These are phyloP conservation scores for Eugnorisma glareosa DNA, from an alignment of 2,888 invertebrate genomes.

Conservation along the genomic window DNA sequence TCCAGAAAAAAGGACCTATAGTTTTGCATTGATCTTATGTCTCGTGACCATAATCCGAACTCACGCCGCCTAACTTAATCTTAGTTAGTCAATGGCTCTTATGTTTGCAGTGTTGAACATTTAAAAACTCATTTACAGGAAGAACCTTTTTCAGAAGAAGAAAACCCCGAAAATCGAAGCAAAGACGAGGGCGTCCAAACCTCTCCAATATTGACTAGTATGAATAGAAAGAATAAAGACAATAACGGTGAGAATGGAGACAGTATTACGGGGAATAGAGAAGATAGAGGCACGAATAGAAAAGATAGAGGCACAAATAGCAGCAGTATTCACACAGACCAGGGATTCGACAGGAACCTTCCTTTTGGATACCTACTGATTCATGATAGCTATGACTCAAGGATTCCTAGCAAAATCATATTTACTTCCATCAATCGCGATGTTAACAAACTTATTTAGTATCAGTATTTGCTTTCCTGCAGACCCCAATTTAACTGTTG, in stretches of 20 bases:
- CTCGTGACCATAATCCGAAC: no score
- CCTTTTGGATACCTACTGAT: constrained; percentile 68
- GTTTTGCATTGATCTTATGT: no score
- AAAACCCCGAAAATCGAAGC: neutral
- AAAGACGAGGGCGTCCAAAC: constrained; percentile 59
- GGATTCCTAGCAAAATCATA: constrained; percentile 68
- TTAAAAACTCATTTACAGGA: constrained; percentile 38
- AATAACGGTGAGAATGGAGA: neutral
- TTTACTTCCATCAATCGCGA: constrained; percentile 64
- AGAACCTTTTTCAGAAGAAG: constrained; percentile 8
- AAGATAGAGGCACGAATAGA: neutral
- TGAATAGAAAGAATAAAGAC: neutral
- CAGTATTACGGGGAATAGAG: neutral
- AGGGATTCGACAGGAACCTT: constrained; percentile 56
- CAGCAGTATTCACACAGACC: neutral
- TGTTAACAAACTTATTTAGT: constrained; percentile 49
- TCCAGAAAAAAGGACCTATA: no score
- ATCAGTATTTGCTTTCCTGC: neutral
- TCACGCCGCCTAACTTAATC: no score
- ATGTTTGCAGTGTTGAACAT: neutral
- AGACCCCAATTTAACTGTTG: neutral
- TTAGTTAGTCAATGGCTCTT: no score
- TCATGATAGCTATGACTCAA: constrained; percentile 63
- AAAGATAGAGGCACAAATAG: neutral
- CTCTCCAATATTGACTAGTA: constrained; percentile 27